These are phyloP conservation scores for Wasmannia auropunctata DNA, from an alignment of 1,140 invertebrate genomes.

Conservation along the genomic window DNA sequence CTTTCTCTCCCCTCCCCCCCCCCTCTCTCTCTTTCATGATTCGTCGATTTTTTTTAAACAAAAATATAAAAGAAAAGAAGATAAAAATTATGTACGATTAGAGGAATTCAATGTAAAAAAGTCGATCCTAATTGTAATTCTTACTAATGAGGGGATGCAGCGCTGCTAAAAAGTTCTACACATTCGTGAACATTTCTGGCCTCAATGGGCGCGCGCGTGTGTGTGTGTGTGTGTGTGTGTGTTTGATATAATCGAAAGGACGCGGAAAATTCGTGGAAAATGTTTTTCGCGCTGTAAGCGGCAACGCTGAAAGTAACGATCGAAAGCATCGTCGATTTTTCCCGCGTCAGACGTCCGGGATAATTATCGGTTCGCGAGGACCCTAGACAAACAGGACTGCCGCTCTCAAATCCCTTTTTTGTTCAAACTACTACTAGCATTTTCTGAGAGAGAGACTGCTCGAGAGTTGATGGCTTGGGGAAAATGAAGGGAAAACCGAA, in stretches of 20 bases:
- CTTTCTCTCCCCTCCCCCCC: not conserved
- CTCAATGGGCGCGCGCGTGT: too few species aligned
- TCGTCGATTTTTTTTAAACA: not conserved
- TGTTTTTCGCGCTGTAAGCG: slow-evolving; percentile 15
- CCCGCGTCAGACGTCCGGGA: slow-evolving; percentile 28
- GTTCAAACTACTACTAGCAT: not conserved
- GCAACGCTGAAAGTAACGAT: slow-evolving; percentile 18
- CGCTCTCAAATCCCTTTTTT: slow-evolving; percentile 30
- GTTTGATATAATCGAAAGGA: not conserved
- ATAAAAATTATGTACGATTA: not conserved
- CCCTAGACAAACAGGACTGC: slow-evolving; percentile 35
- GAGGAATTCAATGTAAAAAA: not conserved
- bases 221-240: too few species aligned
- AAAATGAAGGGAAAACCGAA: slow-evolving; percentile 20
- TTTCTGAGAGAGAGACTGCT: slow-evolving; percentile 1
- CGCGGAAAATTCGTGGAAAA: slow-evolving; percentile 48
- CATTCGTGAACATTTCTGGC: not conserved
- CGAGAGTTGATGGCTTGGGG: not conserved
- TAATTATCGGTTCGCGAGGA: slow-evolving; percentile 55
- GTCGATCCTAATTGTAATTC: slow-evolving; percentile 14
- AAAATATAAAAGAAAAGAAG: not conserved
- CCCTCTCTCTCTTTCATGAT: not conserved
- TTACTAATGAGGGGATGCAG: slow-evolving; percentile 14
- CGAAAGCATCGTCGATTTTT: slow-evolving; percentile 50
- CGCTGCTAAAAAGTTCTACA: slow-evolving; percentile 23